A percentile compares a stretch with the other conserved stretches of the same genome.
phyloP scores from a whole-genome alignment of 2,888 invertebrate genomes.

The Amphipyra tragopoginis region DNA sequence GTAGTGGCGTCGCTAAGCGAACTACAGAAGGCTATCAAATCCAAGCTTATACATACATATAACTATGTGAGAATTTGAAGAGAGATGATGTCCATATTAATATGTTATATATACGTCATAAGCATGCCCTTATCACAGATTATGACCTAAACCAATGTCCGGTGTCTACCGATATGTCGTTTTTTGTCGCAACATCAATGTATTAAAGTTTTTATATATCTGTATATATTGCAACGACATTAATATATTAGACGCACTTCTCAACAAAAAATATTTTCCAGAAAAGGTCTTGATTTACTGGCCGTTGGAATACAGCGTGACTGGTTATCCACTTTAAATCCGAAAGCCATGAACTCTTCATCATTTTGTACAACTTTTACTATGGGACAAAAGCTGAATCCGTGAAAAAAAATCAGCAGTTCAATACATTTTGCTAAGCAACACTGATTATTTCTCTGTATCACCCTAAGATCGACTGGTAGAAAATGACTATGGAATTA shows the following conservation, averaged over 20 bases:
- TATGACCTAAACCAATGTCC: constrained; percentile 80
- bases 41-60: constrained; percentile 79
- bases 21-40: constrained; percentile 88
- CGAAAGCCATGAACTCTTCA: too few relatives aligned
- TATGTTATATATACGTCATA: constrained; percentile 78
- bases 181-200: constrained; percentile 65
- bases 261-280: not conserved
- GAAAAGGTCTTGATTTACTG: too few relatives aligned
- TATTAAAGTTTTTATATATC: constrained; percentile 35
- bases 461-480: too few relatives aligned
- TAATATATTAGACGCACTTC: constrained; percentile 2
- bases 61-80: constrained; percentile 71
- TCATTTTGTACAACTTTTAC: too few relatives aligned
- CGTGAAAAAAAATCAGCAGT: too few relatives aligned
- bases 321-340: too few relatives aligned
- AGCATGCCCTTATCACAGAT: constrained; percentile 88
- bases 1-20: constrained; percentile 81
- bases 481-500: too few relatives aligned
- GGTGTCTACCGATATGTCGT: constrained; percentile 84
- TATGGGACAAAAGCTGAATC: too few relatives aligned
- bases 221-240: constrained; percentile 26
- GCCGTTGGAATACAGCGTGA: too few relatives aligned
- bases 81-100: constrained; percentile 63
- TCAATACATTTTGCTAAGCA: too few relatives aligned
- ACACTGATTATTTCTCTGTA: too few relatives aligned